Evolutionary conservation across 2,797 vertebrate species (phyloP), one percentile per base, ranked within the genome.

Genomic region (Thamnophis elegans): DNA sequence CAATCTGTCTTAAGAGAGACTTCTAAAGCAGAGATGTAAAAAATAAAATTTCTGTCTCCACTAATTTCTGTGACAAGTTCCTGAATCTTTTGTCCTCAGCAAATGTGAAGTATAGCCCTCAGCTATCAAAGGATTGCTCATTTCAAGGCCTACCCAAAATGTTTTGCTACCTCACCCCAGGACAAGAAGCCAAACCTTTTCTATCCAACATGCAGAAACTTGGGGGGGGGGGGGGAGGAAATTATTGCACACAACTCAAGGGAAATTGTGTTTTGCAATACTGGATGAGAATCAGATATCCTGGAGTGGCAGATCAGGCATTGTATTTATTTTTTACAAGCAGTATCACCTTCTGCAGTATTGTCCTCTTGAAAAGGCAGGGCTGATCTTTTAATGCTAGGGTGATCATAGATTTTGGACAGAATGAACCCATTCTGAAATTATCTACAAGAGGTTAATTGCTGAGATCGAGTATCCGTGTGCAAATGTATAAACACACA

Each of bases 181-280:
- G 18, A 82, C 10, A 25, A 42, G 36, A 42, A 22, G 4, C 20
- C 18, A 82, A 82, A 42, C 36, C 36, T 42, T 82, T 82, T 42
- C 20, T 42, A 22, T 82, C 20, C 73, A 42, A 82, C 9, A 11
- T 22, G 9, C 73, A 82, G 73, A 82, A 47, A 47, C 36, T 20
- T 5, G 73, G 9, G 3, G 55, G 9, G 1, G 10, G 1, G 54
- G 14, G 13, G 12, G 0, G 54, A 2, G 9, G 20, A 36, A n/a
- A 42, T 25, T 47, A 47, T 4, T 82, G 36, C 73, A 82, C 20
- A 47, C 36, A 82, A 42, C 36, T 82, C 73, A 82, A 82, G 73
- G 4, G 36, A 82, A 11, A 82, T 22, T 42, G 68, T 42, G n/a
- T 78, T 78, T 78, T 78, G 65, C 13, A 68, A 68, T 32, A 78